phyloP scores from a whole-genome alignment of 2,888 invertebrate species.

The Dryobotodes eremita region DNA sequence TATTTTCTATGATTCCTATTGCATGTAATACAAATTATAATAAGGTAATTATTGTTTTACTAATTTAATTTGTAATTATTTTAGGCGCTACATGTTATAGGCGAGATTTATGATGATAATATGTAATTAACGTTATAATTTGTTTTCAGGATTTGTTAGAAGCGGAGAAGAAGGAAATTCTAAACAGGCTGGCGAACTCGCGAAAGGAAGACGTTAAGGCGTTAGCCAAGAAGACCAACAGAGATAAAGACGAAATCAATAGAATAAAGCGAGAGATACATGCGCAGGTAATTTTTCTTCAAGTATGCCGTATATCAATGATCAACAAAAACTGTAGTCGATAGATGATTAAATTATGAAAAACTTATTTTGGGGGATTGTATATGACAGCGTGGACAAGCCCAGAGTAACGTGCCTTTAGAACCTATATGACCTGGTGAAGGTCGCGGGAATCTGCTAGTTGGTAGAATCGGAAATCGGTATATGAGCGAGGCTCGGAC shows the following conservation, averaged over 20 bases:
- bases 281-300: conserved; percentile 77
- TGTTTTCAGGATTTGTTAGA: conserved; percentile 81
- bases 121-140: not conserved
- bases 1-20: not conserved
- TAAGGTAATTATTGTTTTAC: conserved; percentile 8
- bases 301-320: not conserved
- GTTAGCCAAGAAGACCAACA: conserved; percentile 96
- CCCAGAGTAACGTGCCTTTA: too few relatives aligned
- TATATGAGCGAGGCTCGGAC: not conserved
- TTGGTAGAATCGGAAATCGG: not conserved
- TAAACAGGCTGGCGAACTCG: conserved; percentile 95
- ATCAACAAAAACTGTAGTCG: not conserved
- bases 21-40: not conserved
- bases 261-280: conserved; percentile 96
- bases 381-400: too few relatives aligned
- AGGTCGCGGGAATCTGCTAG: not conserved
- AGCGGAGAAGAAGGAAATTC: conserved; percentile 89
- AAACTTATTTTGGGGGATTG: not conserved
- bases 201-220: conserved; percentile 97
- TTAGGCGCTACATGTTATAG: not conserved
- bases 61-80: conserved; percentile 1
- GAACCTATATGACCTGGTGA: not conserved
- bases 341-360: not conserved
- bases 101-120: not conserved
- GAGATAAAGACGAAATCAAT: conserved; percentile 97